Conservation (phyloP, 2,113 vertebrate species). For the Micronycteris hirsuta region DNA sequence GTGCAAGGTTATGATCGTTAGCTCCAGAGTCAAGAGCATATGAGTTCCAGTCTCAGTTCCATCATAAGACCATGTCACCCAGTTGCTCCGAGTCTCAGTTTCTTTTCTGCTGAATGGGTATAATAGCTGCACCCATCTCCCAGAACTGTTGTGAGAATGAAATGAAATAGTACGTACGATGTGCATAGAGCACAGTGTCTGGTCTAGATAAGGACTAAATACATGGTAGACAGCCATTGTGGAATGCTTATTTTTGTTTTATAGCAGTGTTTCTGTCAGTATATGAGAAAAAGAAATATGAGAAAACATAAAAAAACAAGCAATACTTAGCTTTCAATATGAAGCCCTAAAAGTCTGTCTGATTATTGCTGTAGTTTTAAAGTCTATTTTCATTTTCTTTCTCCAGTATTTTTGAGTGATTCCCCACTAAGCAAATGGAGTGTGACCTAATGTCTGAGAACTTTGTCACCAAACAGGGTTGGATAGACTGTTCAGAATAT, state of each 20-base stretch:
- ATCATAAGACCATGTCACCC: not conserved
- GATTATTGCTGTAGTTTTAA: not conserved
- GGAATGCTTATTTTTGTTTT: not conserved
- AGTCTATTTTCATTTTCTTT: not conserved
- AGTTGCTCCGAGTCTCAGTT: not conserved
- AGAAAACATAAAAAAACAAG: not conserved
- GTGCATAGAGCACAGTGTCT: not conserved
- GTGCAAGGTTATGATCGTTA: not conserved
- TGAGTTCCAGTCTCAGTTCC: not conserved
- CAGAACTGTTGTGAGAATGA: not conserved
- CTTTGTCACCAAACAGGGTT: not conserved
- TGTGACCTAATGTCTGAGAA: not conserved
- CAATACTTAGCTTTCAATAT: not conserved
- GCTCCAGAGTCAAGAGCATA: not conserved
- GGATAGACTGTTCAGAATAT: not conserved
- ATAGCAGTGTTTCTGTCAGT: not conserved
- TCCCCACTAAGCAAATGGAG: not conserved
- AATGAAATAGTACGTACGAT: not conserved
- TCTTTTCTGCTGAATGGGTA: not conserved
- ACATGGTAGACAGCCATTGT: not conserved
- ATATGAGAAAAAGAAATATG: not conserved
- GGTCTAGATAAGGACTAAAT: not conserved
- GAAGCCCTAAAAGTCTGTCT: not conserved
- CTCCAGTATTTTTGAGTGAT: not conserved
- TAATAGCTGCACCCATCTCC: not conserved